Evolutionary conservation across 2,113 vertebrate species (phyloP), one percentile per base, ranked within the genome.

Genomic region (Ellobius talpinus): DNA sequence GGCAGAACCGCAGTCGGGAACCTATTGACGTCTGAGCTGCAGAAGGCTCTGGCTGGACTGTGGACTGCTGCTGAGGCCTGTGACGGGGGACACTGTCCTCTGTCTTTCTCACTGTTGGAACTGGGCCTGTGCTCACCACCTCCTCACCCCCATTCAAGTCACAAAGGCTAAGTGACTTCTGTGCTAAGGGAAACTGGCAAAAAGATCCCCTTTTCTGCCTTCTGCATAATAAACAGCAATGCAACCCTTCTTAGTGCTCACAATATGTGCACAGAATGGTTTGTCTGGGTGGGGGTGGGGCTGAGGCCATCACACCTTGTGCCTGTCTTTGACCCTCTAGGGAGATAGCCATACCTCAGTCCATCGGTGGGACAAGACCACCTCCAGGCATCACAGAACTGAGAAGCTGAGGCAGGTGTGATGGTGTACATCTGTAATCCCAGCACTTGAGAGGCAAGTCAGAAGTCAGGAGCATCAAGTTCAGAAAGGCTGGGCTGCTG

Each of bases 1-100:
- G 99, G 52, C 99, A 99, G 95, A 99, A 99, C 98, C 99, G 98
- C 93, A 99, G 98, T 79, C 99, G 98, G 29, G 99, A 99, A 42
- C 99, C 99, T 6, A 97, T 99, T 94, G 98, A 92, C 0, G 99
- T 99, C 91, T 98, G 97, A 98, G 39, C 11, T 68, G 73, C 92
- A 4, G 12, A 58, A 39, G 68, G 79, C 16, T 1, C 55, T 39
- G 61, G 91, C 52, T 50, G 24, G 81, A 89, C 76, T 88, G 76
- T 3, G 24, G 92, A 70, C 12, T n/a, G 91, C 91, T 45, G 39
- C 3, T 13, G 0, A 21, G 21, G 73, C 76, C 87, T n/a, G 45
- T 5, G 33, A 63, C n/a, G 72, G 74, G 42, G 65, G 2, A 7
- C 33, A 70, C 1, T 1, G 3, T 58, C 45, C 47, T 50, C 47